phyloP scores from a whole-genome alignment of 2,888 invertebrate genomes.

The Galerucella calmariensis region DNA sequence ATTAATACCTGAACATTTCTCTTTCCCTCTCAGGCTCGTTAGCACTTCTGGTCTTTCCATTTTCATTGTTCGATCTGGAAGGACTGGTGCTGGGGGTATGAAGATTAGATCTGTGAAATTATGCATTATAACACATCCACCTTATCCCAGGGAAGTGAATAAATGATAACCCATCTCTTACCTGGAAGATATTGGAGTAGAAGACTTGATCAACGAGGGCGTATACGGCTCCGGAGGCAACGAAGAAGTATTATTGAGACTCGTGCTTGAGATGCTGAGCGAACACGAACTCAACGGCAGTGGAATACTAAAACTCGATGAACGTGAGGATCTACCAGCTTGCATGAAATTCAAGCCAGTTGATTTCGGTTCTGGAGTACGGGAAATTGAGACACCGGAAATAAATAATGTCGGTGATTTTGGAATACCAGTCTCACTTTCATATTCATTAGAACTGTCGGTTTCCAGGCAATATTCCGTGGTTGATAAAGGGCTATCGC shows the following conservation, averaged over 20 bases:
- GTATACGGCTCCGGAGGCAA: conserved; percentile 62
- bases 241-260: conserved; percentile 56
- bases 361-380: conserved; percentile 68
- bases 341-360: conserved; percentile 61
- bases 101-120: conserved; percentile 54
- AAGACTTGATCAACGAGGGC: conserved; percentile 61
- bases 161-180: conserved; percentile 23
- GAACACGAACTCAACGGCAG: conserved; percentile 62
- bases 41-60: conserved; percentile 66
- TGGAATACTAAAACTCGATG: conserved; percentile 65
- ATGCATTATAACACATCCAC: neutral
- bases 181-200: conserved; percentile 60
- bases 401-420: conserved; percentile 70
- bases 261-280: conserved; percentile 62
- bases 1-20: conserved; percentile 64
- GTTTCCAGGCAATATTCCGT: conserved; percentile 62
- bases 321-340: conserved; percentile 56
- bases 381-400: conserved; percentile 69
- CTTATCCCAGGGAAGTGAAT: too few species aligned
- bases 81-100: conserved; percentile 60
- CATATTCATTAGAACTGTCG: conserved; percentile 68
- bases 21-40: conserved; percentile 68
- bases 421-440: conserved; percentile 70
- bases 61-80: conserved; percentile 53
- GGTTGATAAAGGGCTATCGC: conserved; percentile 58